phyloP scores from a whole-genome alignment of 2,797 vertebrate species.

The Lutjanus argentimaculatus region DNA sequence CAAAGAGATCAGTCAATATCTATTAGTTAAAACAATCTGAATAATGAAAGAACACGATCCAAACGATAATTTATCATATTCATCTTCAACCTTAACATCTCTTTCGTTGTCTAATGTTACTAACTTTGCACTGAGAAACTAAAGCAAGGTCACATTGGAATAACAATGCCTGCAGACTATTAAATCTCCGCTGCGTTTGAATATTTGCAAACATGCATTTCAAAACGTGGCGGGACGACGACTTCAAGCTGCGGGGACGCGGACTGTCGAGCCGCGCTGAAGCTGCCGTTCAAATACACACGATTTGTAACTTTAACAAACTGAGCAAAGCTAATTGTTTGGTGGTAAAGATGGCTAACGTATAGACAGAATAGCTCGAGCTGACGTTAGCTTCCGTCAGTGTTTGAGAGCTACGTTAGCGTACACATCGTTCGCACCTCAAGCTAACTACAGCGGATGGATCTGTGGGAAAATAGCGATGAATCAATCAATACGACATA shows the following conservation, averaged over 20 bases:
- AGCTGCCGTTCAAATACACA: background rate
- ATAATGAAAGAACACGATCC: background rate
- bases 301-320: background rate
- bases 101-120: background rate
- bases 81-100: background rate
- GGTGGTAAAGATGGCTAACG: constrained; percentile 30
- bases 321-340: background rate
- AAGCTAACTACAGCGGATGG: background rate
- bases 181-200: background rate
- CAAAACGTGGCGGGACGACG: constrained; percentile 53
- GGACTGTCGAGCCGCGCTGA: background rate
- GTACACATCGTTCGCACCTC: background rate
- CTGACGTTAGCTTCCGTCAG: constrained; percentile 48
- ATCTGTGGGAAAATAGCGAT: rapidly evolving
- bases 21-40: background rate
- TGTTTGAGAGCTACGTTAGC: constrained; percentile 31
- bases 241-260: background rate
- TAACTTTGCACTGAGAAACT: constrained; percentile 24
- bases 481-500: background rate
- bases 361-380: constrained; percentile 19
- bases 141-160: constrained; percentile 32
- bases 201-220: background rate
- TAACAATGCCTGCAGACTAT: background rate
- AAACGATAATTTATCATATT: no score
- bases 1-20: background rate